Percentiles rank a stretch among this genome's conserved stretches.
Conservation (phyloP, 92 coral and sea anemone genomes). For the Porites divaricata region DNA sequence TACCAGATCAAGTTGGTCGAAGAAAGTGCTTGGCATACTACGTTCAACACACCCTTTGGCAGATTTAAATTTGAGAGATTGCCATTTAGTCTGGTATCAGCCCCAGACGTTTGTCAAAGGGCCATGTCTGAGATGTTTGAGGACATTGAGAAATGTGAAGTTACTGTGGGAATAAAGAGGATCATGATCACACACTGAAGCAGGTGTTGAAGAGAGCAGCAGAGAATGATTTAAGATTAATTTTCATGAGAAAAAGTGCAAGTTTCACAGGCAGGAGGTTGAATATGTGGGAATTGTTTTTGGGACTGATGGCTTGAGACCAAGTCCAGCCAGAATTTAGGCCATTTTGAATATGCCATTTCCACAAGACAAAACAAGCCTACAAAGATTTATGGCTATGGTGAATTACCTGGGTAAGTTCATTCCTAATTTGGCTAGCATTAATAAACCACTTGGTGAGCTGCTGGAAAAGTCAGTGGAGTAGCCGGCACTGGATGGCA, state of each 20-base stretch:
- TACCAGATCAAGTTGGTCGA: too few relatives aligned
- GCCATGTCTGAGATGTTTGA: conserved; percentile 20
- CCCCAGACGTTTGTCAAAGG: background rate
- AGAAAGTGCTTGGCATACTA: too few relatives aligned
- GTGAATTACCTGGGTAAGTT: background rate
- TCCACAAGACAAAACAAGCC: conserved; percentile 27
- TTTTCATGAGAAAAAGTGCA: too few relatives aligned
- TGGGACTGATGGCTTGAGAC: conserved; percentile 16
- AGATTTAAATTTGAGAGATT: too few relatives aligned
- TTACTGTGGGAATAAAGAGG: background rate
- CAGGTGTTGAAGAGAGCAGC: background rate
- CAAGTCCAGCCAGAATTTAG: conserved; percentile 23
- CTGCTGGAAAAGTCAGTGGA: too few relatives aligned
- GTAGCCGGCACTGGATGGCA: too few relatives aligned
- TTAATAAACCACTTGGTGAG: too few relatives aligned
- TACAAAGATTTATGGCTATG: conserved; percentile 41
- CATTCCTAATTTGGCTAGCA: too few relatives aligned
- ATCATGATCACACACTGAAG: conserved; percentile 12
- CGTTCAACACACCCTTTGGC: too few relatives aligned
- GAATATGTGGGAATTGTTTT: conserved; percentile 24
- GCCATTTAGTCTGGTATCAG: too few relatives aligned
- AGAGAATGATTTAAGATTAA: too few relatives aligned
- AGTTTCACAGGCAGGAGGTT: background rate
- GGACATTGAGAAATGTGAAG: conserved; percentile 22
- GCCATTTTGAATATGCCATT: background rate